Base-by-base conservation (phyloP, 2,888 invertebrate genomes). In the Amphipyra tragopoginis region DNA sequence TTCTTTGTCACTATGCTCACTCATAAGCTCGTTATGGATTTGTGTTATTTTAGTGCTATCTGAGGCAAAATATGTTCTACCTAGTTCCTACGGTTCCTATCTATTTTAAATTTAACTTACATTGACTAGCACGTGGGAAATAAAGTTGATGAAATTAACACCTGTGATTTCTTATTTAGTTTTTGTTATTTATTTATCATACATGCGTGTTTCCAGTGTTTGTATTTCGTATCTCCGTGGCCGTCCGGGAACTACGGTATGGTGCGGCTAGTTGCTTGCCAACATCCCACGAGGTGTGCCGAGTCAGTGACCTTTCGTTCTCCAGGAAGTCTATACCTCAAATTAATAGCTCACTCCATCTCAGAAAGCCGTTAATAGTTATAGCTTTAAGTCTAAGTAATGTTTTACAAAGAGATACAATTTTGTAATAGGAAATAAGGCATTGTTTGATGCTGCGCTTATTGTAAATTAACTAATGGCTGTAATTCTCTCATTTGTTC, bases 201-300 rank as follows among this genome's bases (percentile, higher is more conserved):
- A 71, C 54, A 64, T 73, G 63, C 43, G 39, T 69, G 59, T 75
- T 77, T 57, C 57, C 72, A 70, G 65, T 66, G 72, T 79, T 72
- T 70, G 72, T 70, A 54, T 70, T 73, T 77, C 58, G 64, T 77
- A 81, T 82, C 68, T 79, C 70, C 43, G 61, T 66, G 77, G 70
- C 53, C 76, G 74, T 82, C 83, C 83, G 82, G 84, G 87, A 85
- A 85, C 80, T 83, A 84, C 81, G 85, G 85, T 81, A 78, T 77
- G 77, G 74, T 75, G 82, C 81, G 74, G 71, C 75, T 67, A 76
- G 73, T 75, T 71, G 80, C 79, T 79, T 73, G 75, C 84, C 87
- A 89, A 87, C 91, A 90, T 90, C 91, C 89, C 86, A 89, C 89
- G 83, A 91, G 89, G 90, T 84, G 87, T 83, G 84, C 76, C 73